Conservation (phyloP, 2,113 vertebrate genomes). For the Kryptolebias marmoratus region DNA sequence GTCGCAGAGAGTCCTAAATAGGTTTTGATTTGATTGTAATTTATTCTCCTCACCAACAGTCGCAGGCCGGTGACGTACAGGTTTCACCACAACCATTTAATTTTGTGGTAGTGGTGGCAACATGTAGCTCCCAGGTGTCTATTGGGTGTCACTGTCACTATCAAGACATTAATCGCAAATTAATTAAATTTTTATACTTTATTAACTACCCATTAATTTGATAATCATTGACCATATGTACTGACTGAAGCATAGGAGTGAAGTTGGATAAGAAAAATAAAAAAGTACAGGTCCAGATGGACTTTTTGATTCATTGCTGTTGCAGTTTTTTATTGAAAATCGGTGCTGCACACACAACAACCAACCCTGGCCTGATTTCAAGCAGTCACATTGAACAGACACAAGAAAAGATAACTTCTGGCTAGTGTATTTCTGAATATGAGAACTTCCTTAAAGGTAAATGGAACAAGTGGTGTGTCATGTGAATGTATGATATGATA, state of each 20-base stretch:
- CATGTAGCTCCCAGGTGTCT: too few relatives aligned
- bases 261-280: background rate
- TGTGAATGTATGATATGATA: conserved; percentile 21
- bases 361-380: background rate
- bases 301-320: conserved; percentile 32
- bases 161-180: too few relatives aligned
- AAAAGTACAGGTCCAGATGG: conserved; percentile 39
- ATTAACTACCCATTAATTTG: too few relatives aligned
- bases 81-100: too few relatives aligned
- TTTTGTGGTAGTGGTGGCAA: too few relatives aligned
- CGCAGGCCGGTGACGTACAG: too few relatives aligned
- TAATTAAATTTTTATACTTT: too few relatives aligned
- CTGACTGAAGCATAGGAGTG: conserved; percentile 18
- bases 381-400: conserved; percentile 5
- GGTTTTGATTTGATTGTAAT: too few relatives aligned
- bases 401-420: background rate
- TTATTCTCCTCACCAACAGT: too few relatives aligned
- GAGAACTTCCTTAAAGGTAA: background rate
- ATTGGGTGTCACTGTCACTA: too few relatives aligned
- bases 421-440: background rate
- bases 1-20: too few relatives aligned
- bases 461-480: conserved; percentile 15
- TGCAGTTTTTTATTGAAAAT: conserved; percentile 26
- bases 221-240: background rate
- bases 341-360: conserved; percentile 14